Conservation (phyloP, 2,888 invertebrate species). For the Melanostoma mellinum region DNA sequence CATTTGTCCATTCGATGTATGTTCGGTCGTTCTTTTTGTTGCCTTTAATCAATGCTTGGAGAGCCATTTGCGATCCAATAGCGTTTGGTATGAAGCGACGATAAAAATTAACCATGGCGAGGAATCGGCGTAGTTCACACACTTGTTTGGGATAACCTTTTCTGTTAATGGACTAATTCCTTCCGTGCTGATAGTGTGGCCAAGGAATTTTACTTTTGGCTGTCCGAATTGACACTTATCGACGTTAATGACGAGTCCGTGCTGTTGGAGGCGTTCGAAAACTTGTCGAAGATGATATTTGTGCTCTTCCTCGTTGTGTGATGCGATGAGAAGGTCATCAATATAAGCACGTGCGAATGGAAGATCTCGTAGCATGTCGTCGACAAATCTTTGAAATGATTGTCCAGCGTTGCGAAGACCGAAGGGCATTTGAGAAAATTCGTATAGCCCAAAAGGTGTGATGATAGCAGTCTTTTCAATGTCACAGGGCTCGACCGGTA, state of each 20-base stretch:
- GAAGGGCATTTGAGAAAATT: constrained; percentile 76
- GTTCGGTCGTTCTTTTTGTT: constrained; percentile 14
- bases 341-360: constrained; percentile 65
- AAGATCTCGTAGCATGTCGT: constrained; percentile 72
- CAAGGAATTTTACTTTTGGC: constrained; percentile 12
- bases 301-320: constrained; percentile 8
- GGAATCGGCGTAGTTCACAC: constrained; percentile 74
- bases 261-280: constrained; percentile 10
- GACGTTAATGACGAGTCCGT: constrained; percentile 4
- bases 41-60: background rate
- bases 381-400: constrained; percentile 77
- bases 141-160: constrained; percentile 74
- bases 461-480: constrained; percentile 66
- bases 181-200: background rate
- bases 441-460: constrained; percentile 78
- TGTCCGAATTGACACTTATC: constrained; percentile 8
- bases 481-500: constrained; percentile 24
- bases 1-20: background rate
- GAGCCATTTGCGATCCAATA: constrained; percentile 17
- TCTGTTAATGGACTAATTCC: constrained; percentile 77
- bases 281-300: background rate
- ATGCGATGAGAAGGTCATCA: constrained; percentile 19
- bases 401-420: constrained; percentile 77
- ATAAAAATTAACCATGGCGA: constrained; percentile 78
- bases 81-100: constrained; percentile 74